Percentiles rank a stretch among this genome's conserved stretches.
Conservation (phyloP, 2,113 vertebrate species). For the Rhadina sibilatrix region DNA sequence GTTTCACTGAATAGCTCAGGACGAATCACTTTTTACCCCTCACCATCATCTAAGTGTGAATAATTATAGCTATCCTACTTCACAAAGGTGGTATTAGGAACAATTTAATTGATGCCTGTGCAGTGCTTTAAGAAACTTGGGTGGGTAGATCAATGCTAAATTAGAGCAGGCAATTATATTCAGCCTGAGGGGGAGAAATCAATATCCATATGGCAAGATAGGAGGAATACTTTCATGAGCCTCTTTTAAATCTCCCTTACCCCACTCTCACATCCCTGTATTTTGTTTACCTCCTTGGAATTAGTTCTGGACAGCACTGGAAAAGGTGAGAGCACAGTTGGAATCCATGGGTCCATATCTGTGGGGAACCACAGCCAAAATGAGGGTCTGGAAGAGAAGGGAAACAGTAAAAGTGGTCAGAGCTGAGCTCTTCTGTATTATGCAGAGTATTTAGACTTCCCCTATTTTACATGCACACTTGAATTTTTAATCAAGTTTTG, state of each 20-base stretch:
- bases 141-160: constrained; percentile 64
- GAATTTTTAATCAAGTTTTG: background rate
- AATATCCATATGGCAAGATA: constrained; percentile 40
- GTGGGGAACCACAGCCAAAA: background rate
- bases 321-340: background rate
- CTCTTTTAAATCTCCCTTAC: background rate
- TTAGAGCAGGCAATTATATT: constrained; percentile 49
- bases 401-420: background rate
- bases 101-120: constrained; percentile 40
- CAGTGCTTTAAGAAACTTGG: constrained; percentile 50
- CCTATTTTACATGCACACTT: fast-evolving
- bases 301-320: background rate
- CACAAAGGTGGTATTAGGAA: constrained; percentile 37
- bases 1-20: background rate
- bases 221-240: background rate
- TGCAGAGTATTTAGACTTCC: background rate
- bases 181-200: constrained; percentile 45
- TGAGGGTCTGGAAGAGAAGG: background rate
- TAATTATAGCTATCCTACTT: constrained; percentile 45
- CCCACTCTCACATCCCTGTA: background rate
- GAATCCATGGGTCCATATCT: background rate
- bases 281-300: background rate
- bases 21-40: constrained; percentile 1
- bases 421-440: background rate
- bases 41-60: constrained; percentile 7